Percentiles rank a stretch among this genome's conserved stretches.
Conservation (phyloP, 2,888 invertebrate species). For the Metallyticus violacea region DNA sequence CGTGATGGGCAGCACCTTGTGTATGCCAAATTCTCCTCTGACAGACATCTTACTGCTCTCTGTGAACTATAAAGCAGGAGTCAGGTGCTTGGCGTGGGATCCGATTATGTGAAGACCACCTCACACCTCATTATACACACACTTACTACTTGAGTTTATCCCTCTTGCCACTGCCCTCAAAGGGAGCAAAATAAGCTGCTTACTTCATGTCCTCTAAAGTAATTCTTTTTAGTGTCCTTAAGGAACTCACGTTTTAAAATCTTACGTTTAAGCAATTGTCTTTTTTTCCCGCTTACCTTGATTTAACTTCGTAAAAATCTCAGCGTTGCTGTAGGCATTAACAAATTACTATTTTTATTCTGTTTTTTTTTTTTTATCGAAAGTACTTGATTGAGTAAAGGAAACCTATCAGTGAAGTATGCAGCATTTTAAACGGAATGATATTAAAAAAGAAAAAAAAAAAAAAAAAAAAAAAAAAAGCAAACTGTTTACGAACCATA, state of each 20-base stretch:
- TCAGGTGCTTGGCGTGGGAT: not conserved
- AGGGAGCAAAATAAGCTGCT: not conserved
- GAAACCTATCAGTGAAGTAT: too few relatives aligned
- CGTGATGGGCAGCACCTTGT: not conserved
- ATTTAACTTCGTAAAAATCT: too few relatives aligned
- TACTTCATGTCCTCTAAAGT: not conserved
- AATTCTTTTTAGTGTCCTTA: not conserved
- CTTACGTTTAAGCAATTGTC: too few relatives aligned
- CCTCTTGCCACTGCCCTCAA: not conserved
- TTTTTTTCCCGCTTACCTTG: too few relatives aligned
- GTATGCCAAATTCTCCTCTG: not conserved
- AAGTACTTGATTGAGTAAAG: too few relatives aligned
- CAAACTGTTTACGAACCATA: too few relatives aligned
- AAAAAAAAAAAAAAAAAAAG: too few relatives aligned
- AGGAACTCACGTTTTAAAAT: not conserved
- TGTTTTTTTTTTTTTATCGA: too few relatives aligned
- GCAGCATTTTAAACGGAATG: too few relatives aligned
- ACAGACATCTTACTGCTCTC: not conserved
- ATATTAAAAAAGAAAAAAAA: too few relatives aligned
- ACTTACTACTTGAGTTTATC: not conserved
- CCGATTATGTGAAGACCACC: not conserved
- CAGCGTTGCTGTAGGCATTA: too few relatives aligned
- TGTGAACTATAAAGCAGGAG: not conserved
- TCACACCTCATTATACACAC: not conserved
- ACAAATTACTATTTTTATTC: too few relatives aligned